Evolutionary conservation across 2,113 vertebrate genomes (phyloP).

Genomic region (Eidolon helvum): DNA sequence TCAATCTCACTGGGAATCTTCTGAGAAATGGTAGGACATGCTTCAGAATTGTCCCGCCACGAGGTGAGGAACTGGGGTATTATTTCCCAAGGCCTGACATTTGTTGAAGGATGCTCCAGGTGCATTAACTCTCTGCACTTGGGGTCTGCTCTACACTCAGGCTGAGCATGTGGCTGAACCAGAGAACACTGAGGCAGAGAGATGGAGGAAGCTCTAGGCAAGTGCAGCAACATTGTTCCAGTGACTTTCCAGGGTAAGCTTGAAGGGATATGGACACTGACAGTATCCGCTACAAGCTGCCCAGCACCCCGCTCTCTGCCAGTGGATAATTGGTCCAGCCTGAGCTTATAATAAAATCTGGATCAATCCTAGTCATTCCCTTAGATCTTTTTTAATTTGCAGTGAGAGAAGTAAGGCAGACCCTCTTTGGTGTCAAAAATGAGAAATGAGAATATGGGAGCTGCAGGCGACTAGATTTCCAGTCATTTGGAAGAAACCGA

Average conservation of each 20-base stretch:
- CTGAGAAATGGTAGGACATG: background rate
- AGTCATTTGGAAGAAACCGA: background rate
- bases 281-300: background rate
- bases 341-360: background rate
- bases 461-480: background rate
- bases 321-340: background rate
- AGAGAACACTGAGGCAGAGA: background rate
- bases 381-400: background rate
- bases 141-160: background rate
- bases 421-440: background rate
- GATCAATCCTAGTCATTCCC: background rate
- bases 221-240: background rate
- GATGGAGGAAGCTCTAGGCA: background rate
- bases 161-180: background rate
- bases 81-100: background rate
- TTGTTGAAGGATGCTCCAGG: background rate
- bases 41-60: background rate
- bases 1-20: background rate
- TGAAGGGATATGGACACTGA: background rate
- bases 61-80: background rate
- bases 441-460: background rate
- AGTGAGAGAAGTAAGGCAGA: background rate
- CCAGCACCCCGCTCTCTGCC: background rate
- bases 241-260: background rate
- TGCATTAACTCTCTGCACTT: background rate